Base-by-base conservation (phyloP, 2,888 invertebrate species). In the Cordilura impudica region DNA sequence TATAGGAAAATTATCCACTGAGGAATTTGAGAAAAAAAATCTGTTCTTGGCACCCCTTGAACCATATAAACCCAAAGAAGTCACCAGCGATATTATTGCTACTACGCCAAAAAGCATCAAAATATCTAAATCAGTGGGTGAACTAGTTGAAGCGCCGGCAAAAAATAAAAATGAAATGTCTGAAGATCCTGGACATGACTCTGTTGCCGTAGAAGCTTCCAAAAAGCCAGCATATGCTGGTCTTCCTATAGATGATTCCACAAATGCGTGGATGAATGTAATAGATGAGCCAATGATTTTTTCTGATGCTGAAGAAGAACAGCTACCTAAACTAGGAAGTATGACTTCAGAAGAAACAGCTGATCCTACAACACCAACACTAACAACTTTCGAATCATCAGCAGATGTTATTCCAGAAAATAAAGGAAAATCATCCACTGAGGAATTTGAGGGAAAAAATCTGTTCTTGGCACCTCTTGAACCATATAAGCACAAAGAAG, bases 211-310 rank as follows among this genome's bases (percentile, higher is more conserved):
- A 26, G 78, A 63, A 10, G 61, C 80, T 66, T 81, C 82, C 1
- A 81, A 83, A 65, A 85, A 85, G 74, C 51, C 78, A 14, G 83
- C 82, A 0, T 86, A 87, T 74, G 86, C 84, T 61, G 88, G 86
- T 19, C 83, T 88, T 45, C 86, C 87, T 3, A 83, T 87, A 26
- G 87, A 88, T 77, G 86, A 88, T 16, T 82, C 87, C 0, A 83
- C 86, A 19, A 85, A 82, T 73, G 75, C 85, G 1, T 90, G 89
- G 86, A 85, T 89, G 84, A 78, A 85, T 58, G 84, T 86, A 4
- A 39, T 87, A 49, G 89, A 90, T 35, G 88, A 90, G 65, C 87
- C 88, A 19, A 86, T 88, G 79, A 81, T 82, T 8, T 85, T 90
- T 58, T 86, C 88, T 2, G 88, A 87, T 56, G 88, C 88, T 10